Percentiles rank a stretch among this genome's conserved stretches.
phyloP scores from a whole-genome alignment of 2,113 vertebrate species.

The Laticauda colubrina region DNA sequence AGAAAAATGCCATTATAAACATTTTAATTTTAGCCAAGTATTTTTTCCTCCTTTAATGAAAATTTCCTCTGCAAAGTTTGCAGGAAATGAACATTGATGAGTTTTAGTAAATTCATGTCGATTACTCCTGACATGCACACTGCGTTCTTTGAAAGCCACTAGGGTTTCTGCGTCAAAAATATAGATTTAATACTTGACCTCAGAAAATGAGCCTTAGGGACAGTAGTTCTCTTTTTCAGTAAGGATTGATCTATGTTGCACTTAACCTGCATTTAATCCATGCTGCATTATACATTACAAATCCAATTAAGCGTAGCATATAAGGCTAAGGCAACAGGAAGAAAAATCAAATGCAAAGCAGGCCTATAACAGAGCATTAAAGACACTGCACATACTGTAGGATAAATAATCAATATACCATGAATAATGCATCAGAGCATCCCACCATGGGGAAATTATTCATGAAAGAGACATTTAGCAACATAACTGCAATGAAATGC shows the following conservation, averaged over 20 bases:
- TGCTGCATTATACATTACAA: constrained; percentile 4
- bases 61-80: not conserved
- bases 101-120: not conserved
- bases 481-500: not conserved
- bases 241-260: constrained; percentile 12
- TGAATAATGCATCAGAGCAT: not conserved
- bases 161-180: not conserved
- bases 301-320: not conserved
- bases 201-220: not conserved
- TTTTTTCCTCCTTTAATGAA: not conserved
- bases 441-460: not conserved
- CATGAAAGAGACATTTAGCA: not conserved
- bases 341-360: not conserved
- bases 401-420: not conserved
- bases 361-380: not conserved
- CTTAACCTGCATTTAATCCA: constrained; percentile 24
- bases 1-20: not conserved
- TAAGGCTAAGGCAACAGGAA: constrained; percentile 5
- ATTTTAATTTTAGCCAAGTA: not conserved
- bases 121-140: not conserved
- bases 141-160: not conserved
- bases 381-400: not conserved
- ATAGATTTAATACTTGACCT: not conserved
- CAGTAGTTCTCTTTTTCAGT: not conserved
- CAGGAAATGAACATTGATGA: not conserved